Percentiles rank a stretch among this genome's conserved stretches.
These are phyloP conservation scores for Takifugu bimaculatus DNA, from an alignment of 2,113 vertebrate species.

Conservation along the genomic window DNA sequence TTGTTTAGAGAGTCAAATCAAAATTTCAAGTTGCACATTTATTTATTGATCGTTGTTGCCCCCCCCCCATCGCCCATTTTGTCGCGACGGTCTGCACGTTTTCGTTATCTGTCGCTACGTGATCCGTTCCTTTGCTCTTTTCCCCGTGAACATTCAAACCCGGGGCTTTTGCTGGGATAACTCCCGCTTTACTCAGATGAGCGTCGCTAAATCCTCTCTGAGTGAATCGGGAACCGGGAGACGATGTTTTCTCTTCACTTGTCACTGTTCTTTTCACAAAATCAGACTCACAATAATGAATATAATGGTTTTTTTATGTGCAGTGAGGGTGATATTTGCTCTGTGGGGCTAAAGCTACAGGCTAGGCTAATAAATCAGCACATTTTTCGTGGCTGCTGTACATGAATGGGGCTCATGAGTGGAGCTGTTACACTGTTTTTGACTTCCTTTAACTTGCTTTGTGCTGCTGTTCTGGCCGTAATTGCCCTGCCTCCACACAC, in stretches of 20 bases:
- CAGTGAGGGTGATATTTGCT: conserved; percentile 21
- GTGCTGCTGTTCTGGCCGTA: no score
- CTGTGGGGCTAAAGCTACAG: conserved; percentile 41
- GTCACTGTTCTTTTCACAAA: conserved; percentile 23
- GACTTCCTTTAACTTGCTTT: no score
- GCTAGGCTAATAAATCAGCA: conserved; percentile 39
- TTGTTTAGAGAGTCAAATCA: no score
- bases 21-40: no score
- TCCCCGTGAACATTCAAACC: not conserved
- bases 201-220: conserved; percentile 10
- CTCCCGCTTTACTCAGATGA: not conserved
- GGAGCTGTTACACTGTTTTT: conserved; percentile 6
- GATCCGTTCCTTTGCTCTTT: no score
- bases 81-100: conserved; percentile 42
- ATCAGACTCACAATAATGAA: conserved; percentile 40
- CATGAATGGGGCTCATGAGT: conserved; percentile 18
- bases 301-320: conserved; percentile 45
- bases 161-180: not conserved
- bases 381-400: conserved; percentile 28
- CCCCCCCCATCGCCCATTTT: conserved; percentile 25
- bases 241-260: conserved; percentile 19
- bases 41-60: not conserved
- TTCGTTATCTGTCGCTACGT: conserved; percentile 38
- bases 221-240: conserved; percentile 16
- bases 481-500: not conserved